Evolutionary conservation across 1,140 invertebrate genomes (phyloP), one percentile per base, ranked within the genome.

Genomic region (Arion vulgaris): DNA sequence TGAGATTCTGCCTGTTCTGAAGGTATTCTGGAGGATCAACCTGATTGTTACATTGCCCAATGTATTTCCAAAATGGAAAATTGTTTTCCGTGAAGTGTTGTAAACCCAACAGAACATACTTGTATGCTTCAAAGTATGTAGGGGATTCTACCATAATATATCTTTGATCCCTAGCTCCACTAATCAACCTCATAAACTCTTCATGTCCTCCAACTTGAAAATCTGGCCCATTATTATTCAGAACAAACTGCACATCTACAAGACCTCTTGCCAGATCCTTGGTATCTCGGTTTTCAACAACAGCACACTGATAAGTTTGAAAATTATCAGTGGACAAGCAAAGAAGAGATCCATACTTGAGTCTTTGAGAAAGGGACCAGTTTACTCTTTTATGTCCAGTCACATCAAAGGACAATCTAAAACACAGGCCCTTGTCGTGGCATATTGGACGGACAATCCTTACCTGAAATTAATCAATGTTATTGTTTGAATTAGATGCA

Each of bases 271-370:
- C 66, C 15, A 91, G 77, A 0, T 87, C 78, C 38, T 86, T 73
- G 36, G 90, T 49, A 57, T 95, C 93, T 68, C 95, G 92, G 41
- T 95, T 93, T 9, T 92, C 88, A 34, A 96, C 94, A 0, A 94
- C 94, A 28, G 94, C 96, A 85, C 96, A 94, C 51, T 95, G 92
- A 38, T 74, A 80, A 45, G 93, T 94, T 41, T 93, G 90, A 89
- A 96, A 96, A 72, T 95, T 93, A 87, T 96, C 94, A 17, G 85
- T 91, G 0, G 95, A 95, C 39, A 97, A 93, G 83, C 95, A 94
- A 0, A 97, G 85, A n/a, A 97, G 90, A 0, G 95, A 95, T 0
- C 96, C 96, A 91, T 92, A 94, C 88, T 96, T 93, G 41, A 97
- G 94, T 73, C 94, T 91, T 88, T 94, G 94, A 0, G 93, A 93